phyloP scores from a whole-genome alignment of 2,797 vertebrate genomes.

The Capromys pilorides region DNA sequence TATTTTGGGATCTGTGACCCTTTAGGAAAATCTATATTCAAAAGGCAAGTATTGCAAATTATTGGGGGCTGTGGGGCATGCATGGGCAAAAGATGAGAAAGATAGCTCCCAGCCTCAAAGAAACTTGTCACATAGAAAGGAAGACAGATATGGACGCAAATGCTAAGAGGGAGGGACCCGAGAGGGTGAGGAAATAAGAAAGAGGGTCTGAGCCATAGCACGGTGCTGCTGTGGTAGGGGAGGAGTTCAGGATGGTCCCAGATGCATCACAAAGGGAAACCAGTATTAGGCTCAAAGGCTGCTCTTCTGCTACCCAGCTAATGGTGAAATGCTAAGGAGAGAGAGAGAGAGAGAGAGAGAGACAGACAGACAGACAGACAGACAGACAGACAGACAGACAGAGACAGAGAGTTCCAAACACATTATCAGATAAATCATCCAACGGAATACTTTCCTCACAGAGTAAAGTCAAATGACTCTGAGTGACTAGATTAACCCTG shows the following conservation, averaged over 20 bases:
- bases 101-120: neutral
- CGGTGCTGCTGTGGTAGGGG: fast-evolving
- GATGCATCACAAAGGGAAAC: neutral
- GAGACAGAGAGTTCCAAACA: neutral
- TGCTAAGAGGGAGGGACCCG: neutral
- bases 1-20: neutral
- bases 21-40: neutral
- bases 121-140: neutral
- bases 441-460: neutral
- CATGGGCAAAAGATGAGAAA: neutral
- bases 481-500: neutral
- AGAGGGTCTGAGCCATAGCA: fast-evolving
- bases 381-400: no score
- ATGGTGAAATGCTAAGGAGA: neutral
- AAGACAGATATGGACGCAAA: neutral
- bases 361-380: no score
- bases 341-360: no score
- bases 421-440: neutral
- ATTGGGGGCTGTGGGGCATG: neutral
- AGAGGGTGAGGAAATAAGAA: neutral
- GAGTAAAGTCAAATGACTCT: neutral
- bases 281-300: neutral
- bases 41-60: neutral
- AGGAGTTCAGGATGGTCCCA: neutral
- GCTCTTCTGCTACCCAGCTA: no score